Percentiles rank a stretch among this genome's conserved stretches.
Evolutionary conservation across 2,888 invertebrate species (phyloP).

Genomic region (Agriopis leucophaearia): DNA sequence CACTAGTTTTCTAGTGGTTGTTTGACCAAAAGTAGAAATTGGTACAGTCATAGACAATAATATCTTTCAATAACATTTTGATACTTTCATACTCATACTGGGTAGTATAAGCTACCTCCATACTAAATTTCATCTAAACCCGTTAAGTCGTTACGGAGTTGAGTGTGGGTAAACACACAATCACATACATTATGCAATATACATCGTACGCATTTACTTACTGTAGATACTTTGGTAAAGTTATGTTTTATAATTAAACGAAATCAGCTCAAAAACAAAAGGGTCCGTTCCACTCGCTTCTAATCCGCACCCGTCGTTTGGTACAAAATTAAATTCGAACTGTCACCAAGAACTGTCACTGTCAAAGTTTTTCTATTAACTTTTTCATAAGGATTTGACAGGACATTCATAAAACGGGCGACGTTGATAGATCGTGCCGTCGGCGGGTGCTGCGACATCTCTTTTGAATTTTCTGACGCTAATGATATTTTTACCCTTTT

Average conservation of each 20-base stretch:
- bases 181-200: too few relatives aligned
- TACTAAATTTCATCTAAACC: too few relatives aligned
- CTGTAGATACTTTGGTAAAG: too few relatives aligned
- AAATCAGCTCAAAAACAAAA: conserved; percentile 40
- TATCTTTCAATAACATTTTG: too few relatives aligned
- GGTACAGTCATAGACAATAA: too few relatives aligned
- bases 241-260: not conserved
- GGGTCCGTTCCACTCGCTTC: conserved; percentile 44
- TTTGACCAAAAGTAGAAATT: too few relatives aligned
- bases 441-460: conserved; percentile 44
- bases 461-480: conserved; percentile 45
- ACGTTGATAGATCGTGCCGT: conserved; percentile 74
- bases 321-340: conserved; percentile 76
- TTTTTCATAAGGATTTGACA: conserved; percentile 81
- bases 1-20: too few relatives aligned
- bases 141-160: too few relatives aligned
- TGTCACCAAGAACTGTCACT: conserved; percentile 73
- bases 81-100: too few relatives aligned
- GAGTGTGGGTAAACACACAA: too few relatives aligned
- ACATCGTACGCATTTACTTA: too few relatives aligned
- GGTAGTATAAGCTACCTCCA: too few relatives aligned
- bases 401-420: conserved; percentile 77
- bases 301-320: conserved; percentile 52
- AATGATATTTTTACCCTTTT: conserved; percentile 45
- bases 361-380: conserved; percentile 85